Base-by-base conservation (phyloP, 2,113 vertebrate species). In the Parotia lawesii region DNA sequence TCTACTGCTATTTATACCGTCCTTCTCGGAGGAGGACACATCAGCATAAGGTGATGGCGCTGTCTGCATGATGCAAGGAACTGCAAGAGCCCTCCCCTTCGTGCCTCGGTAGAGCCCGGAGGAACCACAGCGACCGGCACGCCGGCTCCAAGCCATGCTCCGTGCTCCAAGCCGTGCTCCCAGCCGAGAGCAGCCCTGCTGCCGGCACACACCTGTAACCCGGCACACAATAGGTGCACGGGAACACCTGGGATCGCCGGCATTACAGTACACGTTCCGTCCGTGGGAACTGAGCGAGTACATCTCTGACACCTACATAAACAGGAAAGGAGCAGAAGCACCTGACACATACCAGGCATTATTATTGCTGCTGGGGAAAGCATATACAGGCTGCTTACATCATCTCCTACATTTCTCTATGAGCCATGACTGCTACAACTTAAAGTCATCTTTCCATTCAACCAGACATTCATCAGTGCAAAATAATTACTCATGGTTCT, bases 211-310 rank as follows among this genome's bases (percentile, higher is more conserved):
- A 38, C 71, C 47, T 11, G 79, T 18, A 51, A 56, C 15, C n/a
- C 4, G 5, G 62, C 31, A 7, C 21, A 9, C 48, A 6, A 5
- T 45, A 33, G 48, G 47, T 3, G 44, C 53, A 25, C 12, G 4
- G 27, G 3, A 29, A 24, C 40, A 47, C 37, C 38, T 3, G 56
- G 5, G 38, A 58, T 22, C 9, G 6, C 20, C 4, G 21, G 9
- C 24, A 1, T 3, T 33, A 5, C 77, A 4, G 8, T 2, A 7
- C 1, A 0, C 4, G 29, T 17, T 45, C 42, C 23, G 2, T 2
- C 5, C 1, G 0, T 0, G 14, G 60, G 10, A 50, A 74, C 3
- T 23, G 1, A 50, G 69, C 1, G 0, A 12, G 9, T 3, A 1
- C 4, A 10, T 6, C 57, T 35, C 11, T 54, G 66, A 50, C 15